These are phyloP conservation scores for Gulo gulo DNA, from an alignment of 2,113 vertebrate species.

Conservation along the genomic window DNA sequence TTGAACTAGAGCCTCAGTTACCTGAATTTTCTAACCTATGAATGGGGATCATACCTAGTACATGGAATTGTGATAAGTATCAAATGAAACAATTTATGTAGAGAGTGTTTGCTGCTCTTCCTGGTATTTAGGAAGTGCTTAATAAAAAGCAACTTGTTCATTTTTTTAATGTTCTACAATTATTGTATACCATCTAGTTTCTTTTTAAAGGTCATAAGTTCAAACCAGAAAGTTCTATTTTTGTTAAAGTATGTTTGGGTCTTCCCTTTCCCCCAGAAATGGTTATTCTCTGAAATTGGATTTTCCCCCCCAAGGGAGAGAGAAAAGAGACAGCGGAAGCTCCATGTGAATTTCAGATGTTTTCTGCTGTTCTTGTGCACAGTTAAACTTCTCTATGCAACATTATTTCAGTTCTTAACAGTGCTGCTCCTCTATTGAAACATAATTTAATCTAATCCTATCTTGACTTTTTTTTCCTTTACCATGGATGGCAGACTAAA, in stretches of 20 bases:
- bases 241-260: neutral
- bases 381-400: neutral
- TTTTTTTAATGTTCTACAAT: neutral
- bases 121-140: neutral
- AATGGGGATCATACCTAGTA: neutral
- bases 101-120: neutral
- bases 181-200: neutral
- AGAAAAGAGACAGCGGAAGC: neutral
- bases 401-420: neutral
- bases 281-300: neutral
- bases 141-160: neutral
- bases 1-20: neutral
- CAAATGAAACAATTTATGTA: neutral
- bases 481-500: neutral
- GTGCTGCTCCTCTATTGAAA: neutral
- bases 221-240: neutral
- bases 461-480: neutral
- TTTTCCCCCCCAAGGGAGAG: neutral
- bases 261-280: neutral
- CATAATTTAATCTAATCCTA: neutral
- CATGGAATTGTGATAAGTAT: neutral
- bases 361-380: neutral
- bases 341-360: neutral
- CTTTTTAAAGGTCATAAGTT: neutral
- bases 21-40: neutral